Base-by-base conservation (phyloP, 2,888 invertebrate genomes). In the Eupithecia abbreviata region DNA sequence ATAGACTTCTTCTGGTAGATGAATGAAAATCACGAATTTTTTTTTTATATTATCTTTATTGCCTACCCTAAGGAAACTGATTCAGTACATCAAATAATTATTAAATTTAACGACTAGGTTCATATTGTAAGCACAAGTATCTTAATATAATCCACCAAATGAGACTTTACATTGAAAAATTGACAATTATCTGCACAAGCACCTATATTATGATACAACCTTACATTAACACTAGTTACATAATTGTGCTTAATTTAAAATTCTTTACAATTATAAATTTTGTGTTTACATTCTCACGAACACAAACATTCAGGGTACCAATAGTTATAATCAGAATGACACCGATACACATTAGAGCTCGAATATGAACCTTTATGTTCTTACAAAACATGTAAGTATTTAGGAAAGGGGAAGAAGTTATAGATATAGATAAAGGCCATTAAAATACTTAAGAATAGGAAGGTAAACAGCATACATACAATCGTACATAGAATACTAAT, bases 101-200 rank as follows among this genome's bases (percentile, higher is more conserved):
- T 89, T 89, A 71, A 77, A 80, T 84, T 87, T 88, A 89, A 87
- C 90, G 88, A 90, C 90, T 92, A 93, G 89, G 89, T 93, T 91
- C 51, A 78, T 75, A 91, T 82, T 79, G 86, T 92, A 93, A 93
- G 93, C 93, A 92, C 88, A 88, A 89, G 88, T 85, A 86, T 86
- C 87, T 89, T 86, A 87, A 90, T 77, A 47, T 88, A 89, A 82
- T 88, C 86, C 86, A 86, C 84, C 83, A 81, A 88, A 87, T 85
- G 87, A 90, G 87, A 86, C 88, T 90, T 90, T 90, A 90, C 89
- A 92, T 90, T 88, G 84, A 85, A 84, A 92, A 95, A 94, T 95
- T 94, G 94, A 94, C 94, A 87, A 90, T 90, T 89, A 87, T 91
- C 89, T 86, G 92, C 93, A 90, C 91, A 94, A 95, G 94, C 94